Base-by-base conservation (phyloP, 2,888 invertebrate species). In the Epinotia brunnichana region DNA sequence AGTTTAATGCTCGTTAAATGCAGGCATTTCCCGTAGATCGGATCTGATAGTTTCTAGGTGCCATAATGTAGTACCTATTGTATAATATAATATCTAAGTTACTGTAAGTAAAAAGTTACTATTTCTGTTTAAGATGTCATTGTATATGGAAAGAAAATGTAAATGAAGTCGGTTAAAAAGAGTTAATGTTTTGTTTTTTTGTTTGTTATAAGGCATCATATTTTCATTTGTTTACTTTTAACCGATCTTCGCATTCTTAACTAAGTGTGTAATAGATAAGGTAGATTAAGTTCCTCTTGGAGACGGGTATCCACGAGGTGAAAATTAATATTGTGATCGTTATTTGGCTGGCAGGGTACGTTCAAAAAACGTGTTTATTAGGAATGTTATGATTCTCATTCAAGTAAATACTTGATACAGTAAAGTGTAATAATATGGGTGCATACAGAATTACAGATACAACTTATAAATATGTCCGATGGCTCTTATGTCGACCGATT, bases 41-140 rank as follows among this genome's bases (percentile, higher is more conserved):
- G 64, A 54, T 64, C 63, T 64, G 63, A 64, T 35, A 63, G 11
- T 53, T n/a, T 66, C 66, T 56, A 35, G 41, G 56, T 53, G 69
- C 69, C 61, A 69, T 69, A 51, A 48, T 48, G 21, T 41, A 15
- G 39, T 64, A 39, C n/a, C 1, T n/a, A n/a, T 29, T 39, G 19
- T 60, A 48, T 29, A 24, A n/a, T 60, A 48, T 29, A 24, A n/a
- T 62, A 10, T 39, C 15, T 19, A 54, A 66, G 39, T 66, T 54
- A 64, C 51, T 53, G 35, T 66, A 56, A 66, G 56, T 66, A 15
- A 13, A 66, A 39, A 56, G 41, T 41, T 66, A 64, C 48, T 51
- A 48, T 64, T 54, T 64, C 19, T 54, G 64, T 69, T n/a, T 68
- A 68, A 51, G 53, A 51, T 69, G 19, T 53, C 39, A 13, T 29